phyloP scores from a whole-genome alignment of 2,797 vertebrate species.

The Pseudochromis fuscus region DNA sequence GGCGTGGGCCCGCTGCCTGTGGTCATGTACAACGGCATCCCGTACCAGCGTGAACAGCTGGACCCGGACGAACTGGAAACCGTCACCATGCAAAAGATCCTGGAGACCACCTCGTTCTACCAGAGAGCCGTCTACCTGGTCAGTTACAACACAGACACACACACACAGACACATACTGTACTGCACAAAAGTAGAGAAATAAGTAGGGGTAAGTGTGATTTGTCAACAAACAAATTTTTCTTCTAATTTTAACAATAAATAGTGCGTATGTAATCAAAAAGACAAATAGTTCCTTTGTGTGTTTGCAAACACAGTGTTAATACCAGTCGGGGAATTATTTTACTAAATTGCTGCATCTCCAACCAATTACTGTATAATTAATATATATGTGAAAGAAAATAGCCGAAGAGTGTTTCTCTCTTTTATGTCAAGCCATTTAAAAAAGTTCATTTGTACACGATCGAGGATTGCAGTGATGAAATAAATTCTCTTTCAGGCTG shows the following conservation, averaged over 20 bases:
- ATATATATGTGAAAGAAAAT: not conserved
- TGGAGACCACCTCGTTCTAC: conserved; percentile 95
- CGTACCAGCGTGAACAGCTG: conserved; percentile 93
- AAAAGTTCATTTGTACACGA: conserved; percentile 22
- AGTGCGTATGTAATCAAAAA: too few relatives aligned
- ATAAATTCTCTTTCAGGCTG: conserved; percentile 26
- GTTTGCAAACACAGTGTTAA: not conserved
- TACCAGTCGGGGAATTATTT: not conserved
- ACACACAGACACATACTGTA: not conserved
- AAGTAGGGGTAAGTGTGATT: too few relatives aligned
- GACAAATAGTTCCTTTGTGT: not conserved
- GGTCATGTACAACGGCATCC: conserved; percentile 96
- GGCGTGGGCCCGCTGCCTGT: conserved; percentile 94
- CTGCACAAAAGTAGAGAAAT: too few relatives aligned
- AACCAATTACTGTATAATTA: conserved; percentile 23
- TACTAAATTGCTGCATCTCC: conserved; percentile 8
- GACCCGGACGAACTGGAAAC: conserved; percentile 97
- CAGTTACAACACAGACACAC: conserved; percentile 60
- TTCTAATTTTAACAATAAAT: too few relatives aligned
- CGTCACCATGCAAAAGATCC: conserved; percentile 96
- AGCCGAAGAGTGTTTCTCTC: conserved; percentile 1
- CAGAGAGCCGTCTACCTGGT: conserved; percentile 97
- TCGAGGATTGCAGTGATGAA: conserved; percentile 31
- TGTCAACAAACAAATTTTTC: not conserved
- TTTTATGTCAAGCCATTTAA: not conserved